Evolutionary conservation across 2,113 vertebrate species (phyloP), one percentile per base, ranked within the genome.

Genomic region (Myotis yumanensis): DNA sequence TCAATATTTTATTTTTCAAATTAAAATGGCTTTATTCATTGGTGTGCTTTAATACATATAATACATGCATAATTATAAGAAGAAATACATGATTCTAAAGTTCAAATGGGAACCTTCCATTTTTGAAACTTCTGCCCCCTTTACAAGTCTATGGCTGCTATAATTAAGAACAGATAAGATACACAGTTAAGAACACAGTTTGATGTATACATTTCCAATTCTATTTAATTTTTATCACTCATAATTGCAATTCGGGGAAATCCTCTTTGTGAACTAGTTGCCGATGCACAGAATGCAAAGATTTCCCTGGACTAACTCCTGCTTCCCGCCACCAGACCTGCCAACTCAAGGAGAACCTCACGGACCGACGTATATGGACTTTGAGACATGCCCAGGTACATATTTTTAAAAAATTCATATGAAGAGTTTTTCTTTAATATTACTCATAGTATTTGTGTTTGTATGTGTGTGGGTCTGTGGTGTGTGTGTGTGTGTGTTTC

Each of bases 1-100:
- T 84, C 43, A 37, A 2, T 11, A 23, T 59, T 94, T 90, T 46
- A 43, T 68, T 92, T 93, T 87, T 54, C 83, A 95, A 83, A 43
- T 16, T 18, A 40, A 87, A 83, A 79, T 22, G 22, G 4, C 28
- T 89, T 79, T 40, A 80, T 54, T 66, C 30, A 66, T 15, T 57
- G 64, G 11, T 48, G 7, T 72, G 25, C n/a, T 89, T 77, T 54
- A 81, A 37, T 86, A 54, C 84, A 73, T 14, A 40, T 0, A 30
- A 59, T 22, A 25, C 1, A 77, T 69, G 2, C 20, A 28, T 43
- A 76, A 40, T 28, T 46, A 72, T 28, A 84, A 91, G 51, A 79
- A 90, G 76, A 85, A 40, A n/a, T n/a, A n/a, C 7, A 62, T 9
- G 28, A 73, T 14, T 76, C 18, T 79, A 62, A 75, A 90, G 71